Conservation (phyloP, 2,797 vertebrate species). For the Botia kubotai region DNA sequence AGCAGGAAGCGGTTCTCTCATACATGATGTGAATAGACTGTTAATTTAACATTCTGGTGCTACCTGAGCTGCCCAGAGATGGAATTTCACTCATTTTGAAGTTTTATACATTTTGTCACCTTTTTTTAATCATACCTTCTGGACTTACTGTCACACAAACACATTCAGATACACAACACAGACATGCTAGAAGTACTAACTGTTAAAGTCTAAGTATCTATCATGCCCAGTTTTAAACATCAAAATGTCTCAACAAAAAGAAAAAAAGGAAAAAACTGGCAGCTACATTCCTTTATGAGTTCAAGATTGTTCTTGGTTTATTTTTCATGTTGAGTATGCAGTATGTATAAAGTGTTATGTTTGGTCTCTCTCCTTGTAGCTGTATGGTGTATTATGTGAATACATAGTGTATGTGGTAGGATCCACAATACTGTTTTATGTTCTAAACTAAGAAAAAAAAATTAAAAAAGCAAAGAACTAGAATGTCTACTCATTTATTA, state of each 20-base stretch:
- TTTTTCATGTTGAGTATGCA: constrained; percentile 87
- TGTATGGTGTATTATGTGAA: constrained; percentile 89
- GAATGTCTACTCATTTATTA: constrained; percentile 1
- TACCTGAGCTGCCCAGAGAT: constrained; percentile 56
- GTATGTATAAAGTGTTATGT: constrained; percentile 84
- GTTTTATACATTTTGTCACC: constrained; percentile 66
- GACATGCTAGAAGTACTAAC: constrained; percentile 60
- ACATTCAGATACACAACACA: constrained; percentile 36
- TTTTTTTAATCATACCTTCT: constrained; percentile 45
- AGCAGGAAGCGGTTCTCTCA: constrained; percentile 68
- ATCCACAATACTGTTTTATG: constrained; percentile 87
- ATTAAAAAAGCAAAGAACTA: constrained; percentile 75
- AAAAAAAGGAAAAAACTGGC: constrained; percentile 73
- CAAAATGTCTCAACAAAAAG: constrained; percentile 54
- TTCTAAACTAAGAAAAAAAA: constrained; percentile 77
- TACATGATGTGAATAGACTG: constrained; percentile 74
- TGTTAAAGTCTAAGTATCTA: constrained; percentile 44
- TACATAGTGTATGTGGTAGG: constrained; percentile 87
- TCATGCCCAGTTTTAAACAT: constrained; percentile 63
- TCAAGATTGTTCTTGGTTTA: constrained; percentile 80
- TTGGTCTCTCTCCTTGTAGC: constrained; percentile 85
- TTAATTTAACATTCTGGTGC: constrained; percentile 69
- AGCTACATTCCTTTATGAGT: constrained; percentile 86
- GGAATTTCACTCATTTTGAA: constrained; percentile 64
- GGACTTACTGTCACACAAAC: constrained; percentile 47